Evolutionary conservation across 2,797 vertebrate species (phyloP).

Genomic region (Acanthurus tractus): DNA sequence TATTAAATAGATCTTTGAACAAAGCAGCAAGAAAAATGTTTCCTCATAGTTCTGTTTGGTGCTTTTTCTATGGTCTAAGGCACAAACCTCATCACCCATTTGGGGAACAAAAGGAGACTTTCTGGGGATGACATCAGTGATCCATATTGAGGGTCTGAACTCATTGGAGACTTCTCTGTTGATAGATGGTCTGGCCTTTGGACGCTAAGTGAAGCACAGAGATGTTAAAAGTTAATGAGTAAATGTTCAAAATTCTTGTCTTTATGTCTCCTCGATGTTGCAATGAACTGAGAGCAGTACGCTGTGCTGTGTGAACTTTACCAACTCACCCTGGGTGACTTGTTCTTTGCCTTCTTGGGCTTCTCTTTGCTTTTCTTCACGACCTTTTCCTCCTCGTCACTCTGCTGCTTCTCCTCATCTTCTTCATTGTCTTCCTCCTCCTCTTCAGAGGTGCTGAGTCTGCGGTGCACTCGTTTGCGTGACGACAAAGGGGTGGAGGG

Average conservation of each 20-base stretch:
- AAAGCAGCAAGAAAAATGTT: background rate
- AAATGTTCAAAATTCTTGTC: slow-evolving; percentile 1
- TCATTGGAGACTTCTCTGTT: slow-evolving; percentile 89
- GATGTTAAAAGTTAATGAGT: slow-evolving; percentile 13
- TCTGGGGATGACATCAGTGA: slow-evolving; percentile 94
- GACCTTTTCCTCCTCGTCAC: slow-evolving; percentile 85
- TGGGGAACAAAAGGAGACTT: slow-evolving; percentile 98
- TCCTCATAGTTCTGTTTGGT: background rate
- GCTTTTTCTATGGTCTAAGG: background rate
- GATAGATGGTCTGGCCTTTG: slow-evolving; percentile 82
- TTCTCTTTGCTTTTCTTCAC: slow-evolving; percentile 79
- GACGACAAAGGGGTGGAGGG: slow-evolving; percentile 89
- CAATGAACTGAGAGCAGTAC: background rate
- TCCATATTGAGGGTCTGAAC: slow-evolving; percentile 94
- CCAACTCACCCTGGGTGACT: slow-evolving; percentile 82
- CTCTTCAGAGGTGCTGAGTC: slow-evolving; percentile 93
- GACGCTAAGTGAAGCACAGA: slow-evolving; percentile 68
- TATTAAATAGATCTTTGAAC: background rate
- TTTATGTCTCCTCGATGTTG: background rate
- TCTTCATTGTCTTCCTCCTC: slow-evolving; percentile 86
- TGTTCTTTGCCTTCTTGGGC: slow-evolving; percentile 80
- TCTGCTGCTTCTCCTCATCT: slow-evolving; percentile 81
- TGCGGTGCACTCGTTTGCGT: slow-evolving; percentile 83
- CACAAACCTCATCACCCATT: slow-evolving; percentile 96
- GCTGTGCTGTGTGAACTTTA: background rate